Evolutionary conservation across 2,888 invertebrate species (phyloP).

Genomic region (Glaucopsyche alexis): DNA sequence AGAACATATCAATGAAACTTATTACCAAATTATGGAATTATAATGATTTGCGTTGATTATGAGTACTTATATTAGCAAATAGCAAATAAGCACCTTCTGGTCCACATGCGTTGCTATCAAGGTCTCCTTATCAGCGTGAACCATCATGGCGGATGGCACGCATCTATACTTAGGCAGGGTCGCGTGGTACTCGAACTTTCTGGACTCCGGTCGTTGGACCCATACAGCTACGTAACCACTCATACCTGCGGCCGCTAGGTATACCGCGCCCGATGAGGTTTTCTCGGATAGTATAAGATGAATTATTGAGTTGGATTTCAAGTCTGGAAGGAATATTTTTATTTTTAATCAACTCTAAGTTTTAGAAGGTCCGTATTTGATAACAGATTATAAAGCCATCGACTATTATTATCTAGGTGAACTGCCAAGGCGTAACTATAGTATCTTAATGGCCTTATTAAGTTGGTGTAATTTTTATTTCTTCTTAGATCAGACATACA

Average conservation of each 20-base stretch:
- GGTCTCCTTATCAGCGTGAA: constrained; percentile 80
- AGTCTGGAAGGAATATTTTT: constrained; percentile 55
- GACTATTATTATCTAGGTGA: no score
- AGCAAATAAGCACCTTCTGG: constrained; percentile 81
- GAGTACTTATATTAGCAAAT: no score
- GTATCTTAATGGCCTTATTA: no score
- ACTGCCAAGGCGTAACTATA: no score
- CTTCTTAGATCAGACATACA: no score
- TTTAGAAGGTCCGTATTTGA: no score
- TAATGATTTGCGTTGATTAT: no score
- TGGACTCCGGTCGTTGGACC: constrained; percentile 51
- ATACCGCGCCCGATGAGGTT: constrained; percentile 53
- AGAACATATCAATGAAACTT: no score
- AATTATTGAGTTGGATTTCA: constrained; percentile 78
- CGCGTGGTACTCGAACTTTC: constrained; percentile 65
- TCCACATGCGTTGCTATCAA: constrained; percentile 88
- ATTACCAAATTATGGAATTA: no score
- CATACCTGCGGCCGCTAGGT: constrained; percentile 84
- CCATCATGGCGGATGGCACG: constrained; percentile 85
- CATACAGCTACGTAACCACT: constrained; percentile 84
- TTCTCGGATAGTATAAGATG: constrained; percentile 57
- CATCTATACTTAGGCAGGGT: constrained; percentile 85
- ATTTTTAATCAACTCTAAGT: no score
- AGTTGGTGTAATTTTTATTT: no score
- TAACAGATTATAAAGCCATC: neutral